phyloP scores from a whole-genome alignment of 2,888 invertebrate genomes.

The Thalpophila matura region DNA sequence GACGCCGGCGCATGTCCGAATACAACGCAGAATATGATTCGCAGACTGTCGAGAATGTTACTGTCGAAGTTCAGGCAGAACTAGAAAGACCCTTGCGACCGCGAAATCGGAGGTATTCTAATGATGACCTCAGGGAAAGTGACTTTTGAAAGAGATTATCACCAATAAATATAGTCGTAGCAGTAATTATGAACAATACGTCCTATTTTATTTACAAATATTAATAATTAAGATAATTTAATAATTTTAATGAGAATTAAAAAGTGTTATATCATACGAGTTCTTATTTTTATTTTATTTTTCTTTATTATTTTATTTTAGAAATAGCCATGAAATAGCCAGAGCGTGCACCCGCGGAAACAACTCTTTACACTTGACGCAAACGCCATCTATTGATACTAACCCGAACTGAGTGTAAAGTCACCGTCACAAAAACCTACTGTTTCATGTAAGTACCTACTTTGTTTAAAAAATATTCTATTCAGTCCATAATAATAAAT shows the following conservation, averaged over 20 bases:
- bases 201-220: constrained; percentile 5
- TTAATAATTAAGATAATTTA: constrained; percentile 25
- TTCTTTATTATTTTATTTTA: too few species aligned
- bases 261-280: neutral
- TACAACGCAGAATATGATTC: constrained; percentile 67
- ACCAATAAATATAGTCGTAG: constrained; percentile 12
- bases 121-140: constrained; percentile 85
- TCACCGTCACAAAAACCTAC: too few species aligned
- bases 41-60: constrained; percentile 68
- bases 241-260: constrained; percentile 13
- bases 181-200: neutral
- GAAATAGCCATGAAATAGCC: too few species aligned
- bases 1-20: constrained; percentile 84
- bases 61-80: constrained; percentile 81
- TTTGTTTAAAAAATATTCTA: too few species aligned
- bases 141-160: constrained; percentile 75
- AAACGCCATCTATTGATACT: constrained; percentile 34
- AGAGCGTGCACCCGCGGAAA: too few species aligned
- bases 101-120: constrained; percentile 80
- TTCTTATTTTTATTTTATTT: too few species aligned
- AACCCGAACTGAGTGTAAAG: neutral
- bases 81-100: constrained; percentile 76
- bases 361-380: constrained; percentile 2
- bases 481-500: too few species aligned
- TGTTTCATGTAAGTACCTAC: neutral